Evolutionary conservation across 2,888 invertebrate genomes (phyloP), one percentile per base, ranked within the genome.

Genomic region (Parelbella ahira): DNA sequence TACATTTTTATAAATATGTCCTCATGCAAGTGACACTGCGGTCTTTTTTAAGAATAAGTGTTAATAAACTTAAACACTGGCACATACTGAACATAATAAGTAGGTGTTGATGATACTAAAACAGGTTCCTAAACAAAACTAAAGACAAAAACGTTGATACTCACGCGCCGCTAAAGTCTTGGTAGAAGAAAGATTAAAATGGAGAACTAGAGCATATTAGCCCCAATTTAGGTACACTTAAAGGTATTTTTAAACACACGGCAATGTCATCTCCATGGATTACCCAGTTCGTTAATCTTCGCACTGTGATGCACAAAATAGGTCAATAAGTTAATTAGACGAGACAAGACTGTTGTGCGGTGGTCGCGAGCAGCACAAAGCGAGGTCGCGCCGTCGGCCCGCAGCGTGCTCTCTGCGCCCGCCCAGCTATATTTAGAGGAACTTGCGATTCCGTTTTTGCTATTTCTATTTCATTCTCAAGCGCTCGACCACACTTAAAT

Each of bases 391-490:
- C 5, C 23, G 23, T 2, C 2, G 8, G 2, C 57, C 2, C 57
- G 63, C 61, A 56, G 57, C 56, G 48, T 50, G 58, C 61, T 53
- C 54, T 43, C 64, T 58, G 62, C 58, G 63, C 68, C 72, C 75
- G 68, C 67, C 64, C 67, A 15, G 63, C 80, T 87, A 87, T 77
- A 80, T 84, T 82, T 87, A 87, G 86, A 72, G 54, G 63, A 76
- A 79, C 86, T 82, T 84, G 86, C 86, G 82, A 84, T 80, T 79
- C 63, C 57, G 66, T 68, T 77, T 77, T 81, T 83, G 86, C 86
- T 86, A 84, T 87, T 87, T 84, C 81, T 75, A 86, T 79, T 82
- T 80, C 75, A 79, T 79, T 82, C 77, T 81, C 68, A 66, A 61
- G 63, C 69, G 63, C 60, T 58, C 70, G 68, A 73, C 67, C 70